Percentiles rank a stretch among this genome's conserved stretches.
Conservation (phyloP, 2,888 invertebrate species). For the Venusia cambrica region DNA sequence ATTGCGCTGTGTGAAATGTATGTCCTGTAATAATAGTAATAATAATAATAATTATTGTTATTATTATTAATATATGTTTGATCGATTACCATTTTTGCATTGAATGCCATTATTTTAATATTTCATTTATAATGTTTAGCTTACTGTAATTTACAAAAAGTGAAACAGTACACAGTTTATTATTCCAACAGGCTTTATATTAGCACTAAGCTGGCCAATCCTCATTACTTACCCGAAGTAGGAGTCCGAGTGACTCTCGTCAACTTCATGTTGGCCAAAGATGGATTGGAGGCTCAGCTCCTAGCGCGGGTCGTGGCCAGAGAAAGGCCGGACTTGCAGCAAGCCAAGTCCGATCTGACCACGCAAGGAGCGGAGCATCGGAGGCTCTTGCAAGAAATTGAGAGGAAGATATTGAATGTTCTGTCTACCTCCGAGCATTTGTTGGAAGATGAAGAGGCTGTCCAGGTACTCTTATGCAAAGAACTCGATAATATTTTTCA, state of each 20-base stretch:
- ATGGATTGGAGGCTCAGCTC: conserved; percentile 94
- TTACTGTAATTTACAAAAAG: too few relatives aligned
- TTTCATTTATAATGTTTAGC: too few relatives aligned
- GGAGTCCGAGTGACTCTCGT: conserved; percentile 94
- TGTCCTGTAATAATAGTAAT: too few relatives aligned
- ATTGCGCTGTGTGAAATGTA: too few relatives aligned
- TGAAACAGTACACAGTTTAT: too few relatives aligned
- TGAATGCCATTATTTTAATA: too few relatives aligned
- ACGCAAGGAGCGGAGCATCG: conserved; percentile 93
- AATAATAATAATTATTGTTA: too few relatives aligned
- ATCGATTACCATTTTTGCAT: background rate
- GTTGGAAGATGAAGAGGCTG: conserved; percentile 95
- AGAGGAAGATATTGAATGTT: conserved; percentile 91
- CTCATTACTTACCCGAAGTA: conserved; percentile 96
- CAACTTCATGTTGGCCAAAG: conserved; percentile 95
- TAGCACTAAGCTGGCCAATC: conserved; percentile 95
- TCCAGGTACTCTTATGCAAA: too few relatives aligned
- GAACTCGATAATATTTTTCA: too few relatives aligned
- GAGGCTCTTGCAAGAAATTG: conserved; percentile 91
- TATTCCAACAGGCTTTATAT: conserved; percentile 89
- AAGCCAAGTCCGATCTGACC: conserved; percentile 93
- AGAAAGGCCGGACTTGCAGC: conserved; percentile 94
- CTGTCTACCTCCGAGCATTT: conserved; percentile 73
- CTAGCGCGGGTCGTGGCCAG: conserved; percentile 94
- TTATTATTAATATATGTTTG: too few relatives aligned